These are phyloP conservation scores for Anhinga rufa DNA, from an alignment of 2,113 vertebrate genomes.

Conservation along the genomic window DNA sequence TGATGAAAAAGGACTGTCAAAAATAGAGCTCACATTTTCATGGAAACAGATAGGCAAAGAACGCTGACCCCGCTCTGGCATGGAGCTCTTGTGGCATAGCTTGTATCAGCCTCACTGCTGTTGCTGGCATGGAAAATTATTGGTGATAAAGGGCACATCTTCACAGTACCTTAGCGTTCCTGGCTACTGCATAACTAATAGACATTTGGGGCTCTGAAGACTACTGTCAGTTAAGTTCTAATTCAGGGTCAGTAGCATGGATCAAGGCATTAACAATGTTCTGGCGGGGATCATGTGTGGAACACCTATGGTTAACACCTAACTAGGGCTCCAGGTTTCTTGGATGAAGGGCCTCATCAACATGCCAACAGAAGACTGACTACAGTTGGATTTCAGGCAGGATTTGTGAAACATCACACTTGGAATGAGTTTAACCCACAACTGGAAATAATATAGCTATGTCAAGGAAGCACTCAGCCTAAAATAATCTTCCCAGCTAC, in stretches of 20 bases:
- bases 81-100: background rate
- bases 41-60: background rate
- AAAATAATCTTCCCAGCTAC: background rate
- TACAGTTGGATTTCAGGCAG: background rate
- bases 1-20: background rate
- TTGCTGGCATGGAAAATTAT: background rate
- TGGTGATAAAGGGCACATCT: background rate
- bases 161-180: background rate
- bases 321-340: background rate
- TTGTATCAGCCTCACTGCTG: background rate
- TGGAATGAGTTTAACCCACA: background rate
- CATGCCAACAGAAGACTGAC: background rate
- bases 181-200: background rate
- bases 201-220: background rate
- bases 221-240: background rate
- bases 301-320: background rate
- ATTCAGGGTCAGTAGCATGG: background rate
- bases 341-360: background rate
- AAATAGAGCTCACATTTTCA: background rate
- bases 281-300: fast-evolving
- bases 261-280: background rate
- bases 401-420: background rate
- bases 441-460: background rate
- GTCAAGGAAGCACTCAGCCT: background rate
- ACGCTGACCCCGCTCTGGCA: background rate